Conservation (phyloP, 2,888 invertebrate genomes). For the Galerucella nymphaeae region DNA sequence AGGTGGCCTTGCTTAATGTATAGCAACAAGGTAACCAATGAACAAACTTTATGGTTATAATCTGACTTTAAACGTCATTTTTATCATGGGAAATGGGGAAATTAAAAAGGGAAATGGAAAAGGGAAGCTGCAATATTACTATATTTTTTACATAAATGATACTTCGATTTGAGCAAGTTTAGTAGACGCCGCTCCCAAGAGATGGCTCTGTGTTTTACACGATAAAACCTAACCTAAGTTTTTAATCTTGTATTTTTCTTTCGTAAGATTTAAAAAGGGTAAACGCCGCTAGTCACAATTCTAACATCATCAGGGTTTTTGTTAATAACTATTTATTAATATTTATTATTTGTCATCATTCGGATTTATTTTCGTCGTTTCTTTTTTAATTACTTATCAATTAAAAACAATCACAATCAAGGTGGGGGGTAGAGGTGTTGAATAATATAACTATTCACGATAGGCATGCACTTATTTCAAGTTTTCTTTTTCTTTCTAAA, state of each 20-base stretch:
- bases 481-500: constrained; percentile 34
- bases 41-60: no score
- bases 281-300: constrained; percentile 66
- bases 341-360: constrained; percentile 46
- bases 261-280: constrained; percentile 54
- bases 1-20: no score
- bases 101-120: no score
- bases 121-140: no score
- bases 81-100: no score
- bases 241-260: constrained; percentile 54
- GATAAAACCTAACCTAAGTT: constrained; percentile 56
- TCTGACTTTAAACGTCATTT: no score
- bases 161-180: background rate
- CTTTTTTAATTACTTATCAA: constrained; percentile 11
- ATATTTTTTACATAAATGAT: background rate
- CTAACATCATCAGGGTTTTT: constrained; percentile 56
- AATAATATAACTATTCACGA: constrained; percentile 35
- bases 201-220: constrained; percentile 57
- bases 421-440: background rate
- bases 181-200: constrained; percentile 25
- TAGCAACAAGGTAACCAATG: no score
- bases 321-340: constrained; percentile 33
- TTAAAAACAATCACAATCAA: constrained; percentile 24
- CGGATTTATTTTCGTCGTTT: constrained; percentile 19
- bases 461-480: constrained; percentile 37